Conservation (phyloP, 2,888 invertebrate genomes). For the Drosophila putrida region DNA sequence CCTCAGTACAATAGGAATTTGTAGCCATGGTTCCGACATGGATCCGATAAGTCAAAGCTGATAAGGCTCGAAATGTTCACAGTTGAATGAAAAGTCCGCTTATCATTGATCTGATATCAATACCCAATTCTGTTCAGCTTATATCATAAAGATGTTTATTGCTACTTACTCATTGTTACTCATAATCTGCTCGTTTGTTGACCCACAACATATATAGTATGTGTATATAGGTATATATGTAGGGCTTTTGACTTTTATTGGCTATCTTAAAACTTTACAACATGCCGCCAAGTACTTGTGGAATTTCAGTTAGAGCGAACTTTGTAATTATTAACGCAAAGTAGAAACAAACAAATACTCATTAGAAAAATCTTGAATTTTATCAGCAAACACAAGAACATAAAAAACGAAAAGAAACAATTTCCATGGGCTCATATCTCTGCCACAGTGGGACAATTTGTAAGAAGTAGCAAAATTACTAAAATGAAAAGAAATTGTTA, state of each 20-base stretch:
- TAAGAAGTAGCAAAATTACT: not conserved
- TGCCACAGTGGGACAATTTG: slow-evolving; percentile 16
- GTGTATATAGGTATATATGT: not conserved
- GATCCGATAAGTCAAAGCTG: slow-evolving; percentile 14
- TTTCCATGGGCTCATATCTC: slow-evolving; percentile 36
- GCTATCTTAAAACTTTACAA: not conserved
- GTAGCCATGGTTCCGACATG: not conserved
- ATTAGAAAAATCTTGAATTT: slow-evolving; percentile 48
- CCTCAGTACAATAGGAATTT: not conserved
- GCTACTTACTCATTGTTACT: not conserved
- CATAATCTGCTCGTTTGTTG: slow-evolving; percentile 12
- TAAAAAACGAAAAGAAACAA: not conserved
- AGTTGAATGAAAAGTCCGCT: slow-evolving; percentile 1
- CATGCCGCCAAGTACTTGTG: not conserved
- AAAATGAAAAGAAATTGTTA: not conserved
- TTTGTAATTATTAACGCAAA: not conserved
- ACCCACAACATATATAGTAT: slow-evolving; percentile 1
- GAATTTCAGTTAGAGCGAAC: slow-evolving; percentile 34
- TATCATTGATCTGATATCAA: slow-evolving; percentile 28
- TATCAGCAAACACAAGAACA: slow-evolving; percentile 51
- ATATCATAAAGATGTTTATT: not conserved
- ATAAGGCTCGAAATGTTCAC: slow-evolving; percentile 8
- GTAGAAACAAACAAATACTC: slow-evolving; percentile 9
- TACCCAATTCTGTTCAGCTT: slow-evolving; percentile 1
- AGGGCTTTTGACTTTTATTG: not conserved